Evolutionary conservation across 2,888 invertebrate genomes (phyloP).

Genomic region (Drosophila eohydei): DNA sequence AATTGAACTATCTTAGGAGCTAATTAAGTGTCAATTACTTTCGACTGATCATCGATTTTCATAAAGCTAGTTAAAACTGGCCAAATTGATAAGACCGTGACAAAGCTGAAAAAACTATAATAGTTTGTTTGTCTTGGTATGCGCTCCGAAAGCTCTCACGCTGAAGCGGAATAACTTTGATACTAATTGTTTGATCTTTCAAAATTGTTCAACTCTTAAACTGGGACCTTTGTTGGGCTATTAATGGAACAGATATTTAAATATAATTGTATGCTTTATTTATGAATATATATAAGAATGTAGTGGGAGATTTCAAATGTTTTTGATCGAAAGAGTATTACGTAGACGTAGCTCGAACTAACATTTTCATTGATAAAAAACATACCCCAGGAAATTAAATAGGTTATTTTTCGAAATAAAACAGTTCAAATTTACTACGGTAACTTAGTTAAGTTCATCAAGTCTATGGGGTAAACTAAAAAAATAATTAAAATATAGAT

Average conservation of each 20-base stretch:
- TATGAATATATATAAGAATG: too few relatives aligned
- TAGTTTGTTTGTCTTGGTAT: not conserved
- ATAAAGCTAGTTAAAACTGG: slow-evolving; percentile 18
- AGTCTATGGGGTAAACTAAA: too few relatives aligned
- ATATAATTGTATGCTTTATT: not conserved
- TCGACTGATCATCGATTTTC: slow-evolving; percentile 11
- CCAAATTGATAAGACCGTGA: not conserved
- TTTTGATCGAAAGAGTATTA: too few relatives aligned
- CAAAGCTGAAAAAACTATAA: not conserved
- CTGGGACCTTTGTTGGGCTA: not conserved
- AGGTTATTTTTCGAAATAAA: too few relatives aligned
- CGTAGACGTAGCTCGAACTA: too few relatives aligned
- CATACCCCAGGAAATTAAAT: too few relatives aligned
- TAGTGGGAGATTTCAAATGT: too few relatives aligned
- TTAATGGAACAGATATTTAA: not conserved
- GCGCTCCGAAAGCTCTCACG: too few relatives aligned
- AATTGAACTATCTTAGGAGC: slow-evolving; percentile 18
- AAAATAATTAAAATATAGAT: too few relatives aligned
- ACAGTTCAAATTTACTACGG: too few relatives aligned
- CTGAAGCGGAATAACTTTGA: not conserved
- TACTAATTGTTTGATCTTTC: not conserved
- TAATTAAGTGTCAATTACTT: slow-evolving; percentile 33
- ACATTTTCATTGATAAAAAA: too few relatives aligned
- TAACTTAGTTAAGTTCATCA: too few relatives aligned
- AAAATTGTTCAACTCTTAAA: not conserved